These are phyloP conservation scores for Columba livia DNA, from an alignment of 2,113 vertebrate species.

Conservation along the genomic window DNA sequence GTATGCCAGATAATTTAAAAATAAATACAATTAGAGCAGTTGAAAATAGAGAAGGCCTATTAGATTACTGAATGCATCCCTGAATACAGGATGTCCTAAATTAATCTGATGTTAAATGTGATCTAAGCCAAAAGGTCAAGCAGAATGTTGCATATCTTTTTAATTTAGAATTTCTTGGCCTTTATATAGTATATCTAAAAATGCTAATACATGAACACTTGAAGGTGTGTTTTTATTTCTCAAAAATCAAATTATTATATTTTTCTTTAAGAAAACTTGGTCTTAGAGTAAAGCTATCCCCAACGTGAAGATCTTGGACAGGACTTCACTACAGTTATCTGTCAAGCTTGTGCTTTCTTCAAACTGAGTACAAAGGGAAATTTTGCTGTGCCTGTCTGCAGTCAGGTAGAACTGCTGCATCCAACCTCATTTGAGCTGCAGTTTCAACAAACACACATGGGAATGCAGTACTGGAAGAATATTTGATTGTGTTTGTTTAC, in stretches of 20 bases:
- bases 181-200: background rate
- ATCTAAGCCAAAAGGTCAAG: slow-evolving; percentile 25
- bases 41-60: slow-evolving; percentile 31
- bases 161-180: background rate
- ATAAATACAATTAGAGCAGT: slow-evolving; percentile 27
- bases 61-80: background rate
- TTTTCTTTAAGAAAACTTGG: background rate
- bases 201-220: background rate
- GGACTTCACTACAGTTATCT: background rate
- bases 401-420: slow-evolving; percentile 23
- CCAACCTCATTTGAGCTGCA: slow-evolving; percentile 12
- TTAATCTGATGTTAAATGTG: background rate
- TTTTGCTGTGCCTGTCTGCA: background rate
- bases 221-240: background rate
- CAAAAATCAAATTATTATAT: background rate
- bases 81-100: slow-evolving; percentile 21
- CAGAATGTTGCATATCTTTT: background rate
- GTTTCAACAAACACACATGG: slow-evolving; percentile 39
- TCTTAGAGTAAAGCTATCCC: background rate
- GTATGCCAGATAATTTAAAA: slow-evolving; percentile 16
- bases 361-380: background rate
- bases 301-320: background rate
- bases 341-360: background rate
- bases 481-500: slow-evolving; percentile 59
- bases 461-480: slow-evolving; percentile 36